phyloP scores from a whole-genome alignment of 2,888 invertebrate genomes.

The Drosophila pseudotakahashii region DNA sequence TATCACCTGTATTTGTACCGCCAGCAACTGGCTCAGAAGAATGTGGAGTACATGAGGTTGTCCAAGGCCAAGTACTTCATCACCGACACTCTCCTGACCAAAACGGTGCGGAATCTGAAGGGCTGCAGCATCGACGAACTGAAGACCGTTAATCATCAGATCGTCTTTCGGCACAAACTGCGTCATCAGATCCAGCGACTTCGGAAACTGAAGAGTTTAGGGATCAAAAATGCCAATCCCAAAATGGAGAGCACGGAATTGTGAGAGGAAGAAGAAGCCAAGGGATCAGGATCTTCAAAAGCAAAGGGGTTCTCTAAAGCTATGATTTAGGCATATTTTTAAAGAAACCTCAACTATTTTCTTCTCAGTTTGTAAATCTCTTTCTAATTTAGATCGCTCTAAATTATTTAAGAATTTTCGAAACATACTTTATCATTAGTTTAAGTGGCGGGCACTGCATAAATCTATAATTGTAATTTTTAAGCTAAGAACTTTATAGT shows the following conservation, averaged over 20 bases:
- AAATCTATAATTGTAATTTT: conserved; percentile 3
- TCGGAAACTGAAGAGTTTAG: conserved; percentile 57
- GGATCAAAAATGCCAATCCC: conserved; percentile 70
- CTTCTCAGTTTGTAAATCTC: not conserved
- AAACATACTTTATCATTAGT: conserved; percentile 14
- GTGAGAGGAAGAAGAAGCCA: conserved; percentile 14
- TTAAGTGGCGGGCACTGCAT: conserved; percentile 52
- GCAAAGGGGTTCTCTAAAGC: not conserved
- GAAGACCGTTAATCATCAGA: conserved; percentile 66
- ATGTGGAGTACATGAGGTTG: conserved; percentile 62
- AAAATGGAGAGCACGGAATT: conserved; percentile 68
- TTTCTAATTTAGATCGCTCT: not conserved
- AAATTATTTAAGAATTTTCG: not conserved
- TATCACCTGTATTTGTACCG: conserved; percentile 72
- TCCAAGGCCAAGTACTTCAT: conserved; percentile 72
- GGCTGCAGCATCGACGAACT: conserved; percentile 67
- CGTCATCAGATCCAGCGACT: conserved; percentile 63
- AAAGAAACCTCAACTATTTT: not conserved
- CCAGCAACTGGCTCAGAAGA: conserved; percentile 64
- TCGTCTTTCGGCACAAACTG: conserved; percentile 69
- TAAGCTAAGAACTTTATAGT: conserved; percentile 6
- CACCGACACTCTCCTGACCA: conserved; percentile 66
- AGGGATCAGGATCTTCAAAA: not conserved
- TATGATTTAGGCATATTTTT: conserved; percentile 20
- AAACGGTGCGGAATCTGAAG: conserved; percentile 64